Percentiles rank a stretch among this genome's conserved stretches.
Conservation (phyloP, 2,888 invertebrate species). For the Asteroscopus sphinx region DNA sequence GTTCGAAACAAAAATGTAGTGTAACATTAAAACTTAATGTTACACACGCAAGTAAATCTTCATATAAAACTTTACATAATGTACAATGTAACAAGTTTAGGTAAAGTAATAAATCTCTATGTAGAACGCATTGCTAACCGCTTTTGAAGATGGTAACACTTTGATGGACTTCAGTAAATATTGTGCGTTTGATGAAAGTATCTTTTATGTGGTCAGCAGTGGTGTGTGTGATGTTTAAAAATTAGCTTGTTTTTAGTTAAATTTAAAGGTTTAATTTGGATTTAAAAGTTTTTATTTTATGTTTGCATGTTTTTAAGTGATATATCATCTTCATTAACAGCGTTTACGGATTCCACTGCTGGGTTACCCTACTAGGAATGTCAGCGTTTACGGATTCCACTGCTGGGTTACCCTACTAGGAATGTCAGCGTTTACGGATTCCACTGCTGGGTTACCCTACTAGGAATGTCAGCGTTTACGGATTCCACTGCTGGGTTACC, state of each 20-base stretch:
- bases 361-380: no score
- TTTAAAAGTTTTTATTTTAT: not conserved
- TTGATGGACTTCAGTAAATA: conserved; percentile 17
- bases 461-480: no score
- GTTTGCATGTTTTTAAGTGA: not conserved
- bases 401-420: no score
- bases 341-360: no score
- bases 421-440: no score
- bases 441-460: no score
- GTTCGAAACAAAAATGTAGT: no score
- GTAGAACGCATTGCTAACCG: conserved; percentile 4
- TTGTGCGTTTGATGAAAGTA: not conserved
- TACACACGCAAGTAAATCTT: not conserved
- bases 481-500: no score
- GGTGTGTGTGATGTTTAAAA: conserved; percentile 24
- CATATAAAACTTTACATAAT: conserved; percentile 2
- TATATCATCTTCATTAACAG: no score
- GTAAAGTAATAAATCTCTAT: not conserved
- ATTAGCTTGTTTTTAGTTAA: not conserved
- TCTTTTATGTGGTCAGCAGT: conserved; percentile 28
- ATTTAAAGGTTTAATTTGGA: not conserved
- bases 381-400: no score
- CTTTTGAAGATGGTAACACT: conserved; percentile 26
- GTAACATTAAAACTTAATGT: not conserved
- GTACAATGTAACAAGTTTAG: not conserved